Conservation (phyloP, 1,140 invertebrate species). For the Drosophila repleta region DNA sequence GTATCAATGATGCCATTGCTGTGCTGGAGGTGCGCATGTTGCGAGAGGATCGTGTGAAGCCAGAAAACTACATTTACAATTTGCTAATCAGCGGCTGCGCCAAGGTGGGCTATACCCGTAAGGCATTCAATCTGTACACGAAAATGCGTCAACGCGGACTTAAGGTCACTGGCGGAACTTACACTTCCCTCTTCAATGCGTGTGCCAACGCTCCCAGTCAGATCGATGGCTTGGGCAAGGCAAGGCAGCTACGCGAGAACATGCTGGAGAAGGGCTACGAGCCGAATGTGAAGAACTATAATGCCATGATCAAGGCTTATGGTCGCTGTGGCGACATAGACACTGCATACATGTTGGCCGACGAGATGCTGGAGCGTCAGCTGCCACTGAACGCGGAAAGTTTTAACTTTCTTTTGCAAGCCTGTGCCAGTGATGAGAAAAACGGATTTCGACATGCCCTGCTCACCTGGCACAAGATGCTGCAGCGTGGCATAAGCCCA, state of each 20-base stretch:
- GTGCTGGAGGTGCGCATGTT: conserved; percentile 90
- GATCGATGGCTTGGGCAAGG: conserved; percentile 87
- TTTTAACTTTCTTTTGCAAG: conserved; percentile 92
- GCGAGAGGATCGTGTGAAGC: conserved; percentile 90
- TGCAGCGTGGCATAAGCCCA: conserved; percentile 87
- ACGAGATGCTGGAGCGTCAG: conserved; percentile 91
- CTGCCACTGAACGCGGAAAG: conserved; percentile 88
- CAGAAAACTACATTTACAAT: conserved; percentile 91
- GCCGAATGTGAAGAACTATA: conserved; percentile 91
- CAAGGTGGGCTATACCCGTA: conserved; percentile 91
- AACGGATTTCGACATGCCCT: conserved; percentile 92
- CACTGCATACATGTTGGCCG: conserved; percentile 91
- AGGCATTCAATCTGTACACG: conserved; percentile 92
- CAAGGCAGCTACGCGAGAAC: conserved; percentile 87
- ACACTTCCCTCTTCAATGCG: conserved; percentile 94
- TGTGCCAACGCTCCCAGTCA: conserved; percentile 91
- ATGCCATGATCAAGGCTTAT: conserved; percentile 96
- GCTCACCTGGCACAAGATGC: conserved; percentile 93
- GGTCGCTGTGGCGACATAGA: conserved; percentile 90
- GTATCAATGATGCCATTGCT: conserved; percentile 89
- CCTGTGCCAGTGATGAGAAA: conserved; percentile 90
- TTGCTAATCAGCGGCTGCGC: conserved; percentile 92
- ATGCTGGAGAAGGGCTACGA: conserved; percentile 88
- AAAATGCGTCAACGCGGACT: conserved; percentile 91
- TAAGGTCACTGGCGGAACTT: conserved; percentile 88